Percentiles rank a stretch among this genome's conserved stretches.
Conservation (phyloP, 2,888 invertebrate species). For the Germaria angustata region DNA sequence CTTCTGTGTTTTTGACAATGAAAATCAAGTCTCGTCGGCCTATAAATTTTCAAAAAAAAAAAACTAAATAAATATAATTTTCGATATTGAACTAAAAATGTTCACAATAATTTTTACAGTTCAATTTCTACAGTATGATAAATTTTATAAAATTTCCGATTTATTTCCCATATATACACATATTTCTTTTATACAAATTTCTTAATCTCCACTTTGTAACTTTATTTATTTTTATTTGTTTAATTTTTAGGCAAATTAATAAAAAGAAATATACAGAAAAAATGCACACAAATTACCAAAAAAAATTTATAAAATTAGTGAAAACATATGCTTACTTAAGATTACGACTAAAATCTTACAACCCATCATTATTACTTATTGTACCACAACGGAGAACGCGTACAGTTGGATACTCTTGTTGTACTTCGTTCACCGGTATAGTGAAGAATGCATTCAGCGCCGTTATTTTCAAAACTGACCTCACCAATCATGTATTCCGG, state of each 20-base stretch:
- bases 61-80: too few relatives aligned
- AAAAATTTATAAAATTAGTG: neutral
- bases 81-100: too few relatives aligned
- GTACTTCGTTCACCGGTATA: conserved; percentile 72
- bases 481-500: conserved; percentile 75
- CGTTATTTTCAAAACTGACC: conserved; percentile 75
- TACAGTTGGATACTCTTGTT: conserved; percentile 72
- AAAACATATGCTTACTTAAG: neutral
- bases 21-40: too few relatives aligned
- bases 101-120: too few relatives aligned
- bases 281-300: neutral
- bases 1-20: too few relatives aligned
- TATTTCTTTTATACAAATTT: neutral
- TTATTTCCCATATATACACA: neutral
- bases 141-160: too few relatives aligned
- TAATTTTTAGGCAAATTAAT: neutral
- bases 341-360: neutral
- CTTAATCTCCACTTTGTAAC: neutral
- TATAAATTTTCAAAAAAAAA: too few relatives aligned
- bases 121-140: neutral
- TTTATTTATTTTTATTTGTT: neutral
- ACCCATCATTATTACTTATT: conserved; percentile 26
- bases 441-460: conserved; percentile 73
- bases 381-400: conserved; percentile 64
- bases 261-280: neutral